Evolutionary conservation across 2,113 vertebrate species (phyloP).

Genomic region (Carettochelys insculpta): DNA sequence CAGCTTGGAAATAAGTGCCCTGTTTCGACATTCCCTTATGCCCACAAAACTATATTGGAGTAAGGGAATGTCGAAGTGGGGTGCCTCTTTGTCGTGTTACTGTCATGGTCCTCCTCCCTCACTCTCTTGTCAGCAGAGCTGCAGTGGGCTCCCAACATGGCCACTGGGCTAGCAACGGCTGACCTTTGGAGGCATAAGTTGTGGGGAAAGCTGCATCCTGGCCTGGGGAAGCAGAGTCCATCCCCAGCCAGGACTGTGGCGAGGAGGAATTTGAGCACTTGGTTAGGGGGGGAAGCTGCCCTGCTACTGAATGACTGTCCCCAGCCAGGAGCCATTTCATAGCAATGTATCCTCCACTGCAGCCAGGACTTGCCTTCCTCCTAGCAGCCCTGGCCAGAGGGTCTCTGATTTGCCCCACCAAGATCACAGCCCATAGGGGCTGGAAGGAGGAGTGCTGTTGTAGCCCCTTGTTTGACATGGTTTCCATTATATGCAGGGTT

Average conservation of each 20-base stretch:
- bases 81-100: background rate
- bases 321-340: background rate
- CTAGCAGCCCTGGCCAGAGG: background rate
- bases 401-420: background rate
- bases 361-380: background rate
- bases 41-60: too few relatives aligned
- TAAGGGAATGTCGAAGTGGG: too few relatives aligned
- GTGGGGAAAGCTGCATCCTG: background rate
- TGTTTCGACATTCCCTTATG: too few relatives aligned
- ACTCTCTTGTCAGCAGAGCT: background rate
- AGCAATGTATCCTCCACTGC: background rate
- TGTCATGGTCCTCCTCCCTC: background rate
- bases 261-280: background rate
- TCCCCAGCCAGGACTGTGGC: background rate
- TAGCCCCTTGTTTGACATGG: too few relatives aligned
- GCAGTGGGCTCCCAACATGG: background rate
- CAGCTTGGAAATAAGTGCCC: too few relatives aligned
- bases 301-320: background rate
- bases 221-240: background rate
- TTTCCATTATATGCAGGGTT: too few relatives aligned
- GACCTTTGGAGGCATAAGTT: background rate
- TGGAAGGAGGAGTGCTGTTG: too few relatives aligned
- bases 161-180: background rate
- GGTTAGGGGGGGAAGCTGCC: background rate
- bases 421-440: too few relatives aligned